Evolutionary conservation across 2,113 vertebrate species (phyloP).

Genomic region (Sporophila hypoxantha): DNA sequence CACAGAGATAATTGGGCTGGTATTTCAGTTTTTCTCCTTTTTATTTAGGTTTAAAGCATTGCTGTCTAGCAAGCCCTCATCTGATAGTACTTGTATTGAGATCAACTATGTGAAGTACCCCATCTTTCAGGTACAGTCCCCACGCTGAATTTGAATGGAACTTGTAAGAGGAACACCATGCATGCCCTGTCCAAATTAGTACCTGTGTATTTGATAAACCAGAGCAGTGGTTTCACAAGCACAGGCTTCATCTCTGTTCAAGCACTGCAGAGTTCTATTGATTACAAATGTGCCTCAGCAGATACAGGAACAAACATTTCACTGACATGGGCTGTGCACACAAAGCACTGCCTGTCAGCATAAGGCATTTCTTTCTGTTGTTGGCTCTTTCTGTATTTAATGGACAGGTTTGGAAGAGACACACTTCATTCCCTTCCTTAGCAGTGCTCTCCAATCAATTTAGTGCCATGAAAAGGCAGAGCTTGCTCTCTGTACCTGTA

Average conservation of each 20-base stretch:
- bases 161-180: neutral
- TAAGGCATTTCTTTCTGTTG: neutral
- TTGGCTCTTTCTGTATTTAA: neutral
- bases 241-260: neutral
- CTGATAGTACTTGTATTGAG: slow-evolving; percentile 94
- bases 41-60: slow-evolving; percentile 86
- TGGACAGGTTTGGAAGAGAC: neutral
- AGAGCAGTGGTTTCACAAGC: neutral
- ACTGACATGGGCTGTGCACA: neutral
- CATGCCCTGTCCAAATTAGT: neutral
- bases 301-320: neutral
- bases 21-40: slow-evolving; percentile 26
- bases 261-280: neutral
- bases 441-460: neutral
- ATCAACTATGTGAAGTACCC: slow-evolving; percentile 97
- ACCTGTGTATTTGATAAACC: neutral
- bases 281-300: neutral
- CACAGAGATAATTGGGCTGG: neutral
- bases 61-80: slow-evolving; percentile 87
- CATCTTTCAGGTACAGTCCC: slow-evolving; percentile 87
- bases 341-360: neutral
- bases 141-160: neutral
- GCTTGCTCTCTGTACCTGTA: neutral
- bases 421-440: neutral
- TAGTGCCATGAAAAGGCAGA: neutral